Percentiles rank a stretch among this genome's conserved stretches.
phyloP scores from a whole-genome alignment of 2,797 vertebrate genomes.

The Borostomias antarcticus region DNA sequence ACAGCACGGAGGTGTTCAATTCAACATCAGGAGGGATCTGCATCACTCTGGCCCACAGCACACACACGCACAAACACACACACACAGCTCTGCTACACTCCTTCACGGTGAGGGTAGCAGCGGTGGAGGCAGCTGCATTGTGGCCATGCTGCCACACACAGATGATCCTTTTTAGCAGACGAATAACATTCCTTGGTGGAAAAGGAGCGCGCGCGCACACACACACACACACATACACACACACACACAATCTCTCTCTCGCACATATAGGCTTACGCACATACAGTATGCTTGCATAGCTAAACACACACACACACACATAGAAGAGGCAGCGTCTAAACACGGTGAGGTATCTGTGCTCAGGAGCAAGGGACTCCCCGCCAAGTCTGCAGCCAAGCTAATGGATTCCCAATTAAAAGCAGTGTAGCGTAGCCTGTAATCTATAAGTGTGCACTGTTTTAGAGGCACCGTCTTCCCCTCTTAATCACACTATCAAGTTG shows the following conservation, averaged over 20 bases:
- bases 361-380: conserved; percentile 23
- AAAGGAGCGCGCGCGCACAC: no score
- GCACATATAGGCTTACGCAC: conserved; percentile 13
- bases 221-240: conserved; percentile 6
- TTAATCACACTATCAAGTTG: conserved; percentile 82
- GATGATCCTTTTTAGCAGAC: conserved; percentile 43
- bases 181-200: conserved; percentile 32
- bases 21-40: conserved; percentile 65
- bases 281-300: conserved; percentile 7
- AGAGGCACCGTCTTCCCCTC: conserved; percentile 63
- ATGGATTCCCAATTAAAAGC: conserved; percentile 60
- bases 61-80: neutral
- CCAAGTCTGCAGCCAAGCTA: conserved; percentile 43
- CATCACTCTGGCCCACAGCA: conserved; percentile 61
- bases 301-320: neutral
- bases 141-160: conserved; percentile 31
- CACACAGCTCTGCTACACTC: conserved; percentile 20
- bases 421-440: conserved; percentile 53
- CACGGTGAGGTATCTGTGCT: conserved; percentile 21
- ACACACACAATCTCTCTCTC: conserved; percentile 13
- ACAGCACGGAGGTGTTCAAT: conserved; percentile 70
- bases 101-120: conserved; percentile 30
- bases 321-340: conserved; percentile 15
- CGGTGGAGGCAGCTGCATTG: conserved; percentile 27
- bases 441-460: conserved; percentile 65